phyloP scores from a whole-genome alignment of 2,797 vertebrate species.

The Pseudotriccus pelzelni region DNA sequence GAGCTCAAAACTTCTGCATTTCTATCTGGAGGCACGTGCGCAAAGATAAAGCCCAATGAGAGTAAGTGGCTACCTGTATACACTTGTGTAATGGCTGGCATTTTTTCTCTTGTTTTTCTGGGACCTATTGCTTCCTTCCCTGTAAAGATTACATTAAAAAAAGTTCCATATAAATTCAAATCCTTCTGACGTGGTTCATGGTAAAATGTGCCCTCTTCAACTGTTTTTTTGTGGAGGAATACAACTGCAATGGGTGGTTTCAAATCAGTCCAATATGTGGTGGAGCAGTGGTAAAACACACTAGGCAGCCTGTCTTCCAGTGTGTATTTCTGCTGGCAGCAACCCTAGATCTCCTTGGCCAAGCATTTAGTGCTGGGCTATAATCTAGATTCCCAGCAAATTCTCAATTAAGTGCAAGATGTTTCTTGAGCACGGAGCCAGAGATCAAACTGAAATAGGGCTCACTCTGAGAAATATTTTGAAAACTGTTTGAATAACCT shows the following conservation, averaged over 20 bases:
- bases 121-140: neutral
- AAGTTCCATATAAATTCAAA: neutral
- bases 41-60: neutral
- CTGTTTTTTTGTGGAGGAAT: neutral
- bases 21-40: neutral
- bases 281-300: slow-evolving; percentile 18
- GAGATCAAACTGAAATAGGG: slow-evolving; percentile 51
- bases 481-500: slow-evolving; percentile 61
- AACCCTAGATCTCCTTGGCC: slow-evolving; percentile 4
- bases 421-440: slow-evolving; percentile 22
- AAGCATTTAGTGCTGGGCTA: neutral
- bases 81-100: neutral
- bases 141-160: neutral
- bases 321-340: slow-evolving; percentile 61
- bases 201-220: neutral
- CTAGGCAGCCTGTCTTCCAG: slow-evolving; percentile 24
- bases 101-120: neutral
- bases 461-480: slow-evolving; percentile 44
- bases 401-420: slow-evolving; percentile 57
- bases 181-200: neutral
- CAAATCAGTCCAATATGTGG: slow-evolving; percentile 29
- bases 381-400: slow-evolving; percentile 58
- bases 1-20: neutral
- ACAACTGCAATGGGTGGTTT: neutral
- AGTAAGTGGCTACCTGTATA: neutral